Percentiles rank a stretch among this genome's conserved stretches.
Evolutionary conservation across 2,113 vertebrate genomes (phyloP).

Genomic region (Hyla sarda): DNA sequence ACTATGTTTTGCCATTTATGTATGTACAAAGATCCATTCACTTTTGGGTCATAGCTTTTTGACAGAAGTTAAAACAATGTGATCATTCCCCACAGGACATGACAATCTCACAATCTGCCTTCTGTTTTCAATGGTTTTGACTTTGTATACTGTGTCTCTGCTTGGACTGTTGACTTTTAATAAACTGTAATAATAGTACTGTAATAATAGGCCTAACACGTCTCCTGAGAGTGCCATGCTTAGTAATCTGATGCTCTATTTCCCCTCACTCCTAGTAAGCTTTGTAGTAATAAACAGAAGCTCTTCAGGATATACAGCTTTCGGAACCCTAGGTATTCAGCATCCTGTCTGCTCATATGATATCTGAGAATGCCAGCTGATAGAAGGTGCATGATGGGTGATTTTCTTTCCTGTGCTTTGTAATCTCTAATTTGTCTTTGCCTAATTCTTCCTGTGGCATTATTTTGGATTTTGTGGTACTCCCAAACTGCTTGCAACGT

Average conservation of each 20-base stretch:
- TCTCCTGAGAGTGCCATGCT: slow-evolving; percentile 68
- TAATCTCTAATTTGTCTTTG: slow-evolving; percentile 63
- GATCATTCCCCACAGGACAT: neutral
- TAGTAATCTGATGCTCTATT: slow-evolving; percentile 82
- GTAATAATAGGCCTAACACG: slow-evolving; percentile 68
- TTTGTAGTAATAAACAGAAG: slow-evolving; percentile 91
- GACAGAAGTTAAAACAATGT: neutral
- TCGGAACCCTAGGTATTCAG: slow-evolving; percentile 91
- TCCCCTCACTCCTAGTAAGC: slow-evolving; percentile 91
- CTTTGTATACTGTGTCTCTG: neutral
- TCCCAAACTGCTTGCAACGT: slow-evolving; percentile 68
- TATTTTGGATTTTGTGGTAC: slow-evolving; percentile 66
- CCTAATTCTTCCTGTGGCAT: slow-evolving; percentile 62
- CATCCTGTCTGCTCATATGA: slow-evolving; percentile 83
- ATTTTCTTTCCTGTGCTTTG: slow-evolving; percentile 65
- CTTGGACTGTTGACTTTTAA: neutral
- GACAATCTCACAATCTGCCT: neutral
- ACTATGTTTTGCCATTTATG: neutral
- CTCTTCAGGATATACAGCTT: slow-evolving; percentile 87
- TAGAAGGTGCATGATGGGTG: slow-evolving; percentile 84
- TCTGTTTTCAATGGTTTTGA: neutral
- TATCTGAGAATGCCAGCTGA: slow-evolving; percentile 90
- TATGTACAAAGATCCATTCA: neutral
- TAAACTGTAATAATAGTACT: slow-evolving; percentile 6
- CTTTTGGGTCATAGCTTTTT: neutral